These are phyloP conservation scores for Drosophila ambigua DNA, from an alignment of 1,140 invertebrate species.

Conservation along the genomic window DNA sequence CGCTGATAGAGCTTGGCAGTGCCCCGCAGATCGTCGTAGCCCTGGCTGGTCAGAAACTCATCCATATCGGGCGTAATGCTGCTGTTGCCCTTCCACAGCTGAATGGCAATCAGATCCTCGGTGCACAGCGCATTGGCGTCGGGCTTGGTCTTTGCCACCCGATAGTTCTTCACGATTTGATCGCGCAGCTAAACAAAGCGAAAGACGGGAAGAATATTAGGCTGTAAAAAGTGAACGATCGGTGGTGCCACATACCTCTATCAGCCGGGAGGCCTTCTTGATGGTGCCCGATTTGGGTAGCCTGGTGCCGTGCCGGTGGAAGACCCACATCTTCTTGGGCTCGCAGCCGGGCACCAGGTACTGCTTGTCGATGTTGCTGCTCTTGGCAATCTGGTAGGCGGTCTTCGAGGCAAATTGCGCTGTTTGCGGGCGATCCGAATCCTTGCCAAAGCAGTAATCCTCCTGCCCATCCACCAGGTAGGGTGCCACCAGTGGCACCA, in stretches of 20 bases:
- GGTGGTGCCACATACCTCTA: slow-evolving; percentile 72
- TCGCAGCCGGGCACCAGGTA: slow-evolving; percentile 87
- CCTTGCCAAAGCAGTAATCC: slow-evolving; percentile 86
- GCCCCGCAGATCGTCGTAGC: slow-evolving; percentile 86
- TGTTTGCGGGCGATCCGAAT: slow-evolving; percentile 85
- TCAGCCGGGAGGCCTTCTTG: slow-evolving; percentile 84
- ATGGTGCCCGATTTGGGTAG: slow-evolving; percentile 85
- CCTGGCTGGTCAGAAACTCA: slow-evolving; percentile 85
- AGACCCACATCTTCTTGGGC: slow-evolving; percentile 87
- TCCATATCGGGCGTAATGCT: slow-evolving; percentile 86
- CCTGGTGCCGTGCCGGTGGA: slow-evolving; percentile 87
- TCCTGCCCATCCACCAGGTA: slow-evolving; percentile 66
- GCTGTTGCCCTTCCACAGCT: slow-evolving; percentile 86
- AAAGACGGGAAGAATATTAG: neutral
- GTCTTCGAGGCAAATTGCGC: slow-evolving; percentile 87
- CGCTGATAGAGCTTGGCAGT: slow-evolving; percentile 86
- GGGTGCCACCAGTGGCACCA: slow-evolving; percentile 56
- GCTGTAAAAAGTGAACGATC: too few species aligned
- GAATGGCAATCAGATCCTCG: slow-evolving; percentile 86
- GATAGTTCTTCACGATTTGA: slow-evolving; percentile 86
- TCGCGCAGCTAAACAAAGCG: slow-evolving; percentile 70
- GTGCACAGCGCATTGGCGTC: slow-evolving; percentile 85
- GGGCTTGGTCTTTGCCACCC: slow-evolving; percentile 70
- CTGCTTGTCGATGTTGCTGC: slow-evolving; percentile 83
- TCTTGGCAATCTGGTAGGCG: slow-evolving; percentile 87